Percentiles rank a stretch among this genome's conserved stretches.
Conservation (phyloP, 2,888 invertebrate species). For the Clitarchus hookeri region DNA sequence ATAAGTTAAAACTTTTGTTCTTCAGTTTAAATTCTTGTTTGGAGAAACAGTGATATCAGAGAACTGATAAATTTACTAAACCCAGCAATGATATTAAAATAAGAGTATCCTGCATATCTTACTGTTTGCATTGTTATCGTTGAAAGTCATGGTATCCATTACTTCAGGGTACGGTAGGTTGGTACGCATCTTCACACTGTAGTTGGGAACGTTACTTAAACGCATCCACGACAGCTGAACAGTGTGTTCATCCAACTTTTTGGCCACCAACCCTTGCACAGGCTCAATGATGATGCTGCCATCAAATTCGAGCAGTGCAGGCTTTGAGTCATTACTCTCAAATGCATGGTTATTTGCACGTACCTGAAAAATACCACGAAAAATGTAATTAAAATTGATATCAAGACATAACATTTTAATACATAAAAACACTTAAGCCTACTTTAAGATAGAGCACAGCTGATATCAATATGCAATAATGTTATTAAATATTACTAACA, state of each 20-base stretch:
- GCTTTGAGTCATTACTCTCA: conserved; percentile 65
- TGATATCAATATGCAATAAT: too few relatives aligned
- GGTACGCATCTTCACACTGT: conserved; percentile 59
- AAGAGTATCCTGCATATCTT: conserved; percentile 45
- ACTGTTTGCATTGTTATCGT: conserved; percentile 42
- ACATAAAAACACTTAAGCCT: too few relatives aligned
- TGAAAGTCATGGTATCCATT: conserved; percentile 54
- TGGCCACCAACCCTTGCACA: conserved; percentile 61
- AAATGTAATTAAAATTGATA: too few relatives aligned
- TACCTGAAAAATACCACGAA: conserved; percentile 55
- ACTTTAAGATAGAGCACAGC: too few relatives aligned
- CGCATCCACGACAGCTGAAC: conserved; percentile 66
- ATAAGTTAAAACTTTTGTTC: too few relatives aligned
- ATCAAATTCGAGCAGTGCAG: conserved; percentile 65
- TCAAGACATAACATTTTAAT: too few relatives aligned
- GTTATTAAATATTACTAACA: too few relatives aligned
- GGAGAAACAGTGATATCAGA: too few relatives aligned
- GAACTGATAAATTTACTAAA: too few relatives aligned
- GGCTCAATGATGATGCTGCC: conserved; percentile 66
- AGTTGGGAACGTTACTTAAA: conserved; percentile 63
- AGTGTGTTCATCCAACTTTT: conserved; percentile 57
- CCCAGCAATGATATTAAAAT: conserved; percentile 14
- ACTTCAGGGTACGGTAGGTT: conserved; percentile 62
- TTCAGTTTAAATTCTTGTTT: too few relatives aligned
- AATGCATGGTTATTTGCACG: conserved; percentile 67